These are phyloP conservation scores for Drosophila percnosoma DNA, from an alignment of 2,888 invertebrate species.

Conservation along the genomic window DNA sequence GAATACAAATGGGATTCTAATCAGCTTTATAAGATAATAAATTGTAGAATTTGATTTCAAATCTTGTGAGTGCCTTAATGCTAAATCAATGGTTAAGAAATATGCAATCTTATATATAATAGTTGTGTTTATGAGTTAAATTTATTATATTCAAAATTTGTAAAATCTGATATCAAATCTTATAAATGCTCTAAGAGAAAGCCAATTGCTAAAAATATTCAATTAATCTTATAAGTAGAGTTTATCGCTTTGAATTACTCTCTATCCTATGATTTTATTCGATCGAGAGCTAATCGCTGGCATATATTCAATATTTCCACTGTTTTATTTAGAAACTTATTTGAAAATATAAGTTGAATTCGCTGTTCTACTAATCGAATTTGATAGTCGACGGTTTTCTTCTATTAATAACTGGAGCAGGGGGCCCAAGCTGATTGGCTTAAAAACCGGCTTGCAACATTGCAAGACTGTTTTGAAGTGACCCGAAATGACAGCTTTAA, in stretches of 20 bases:
- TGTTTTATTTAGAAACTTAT: background rate
- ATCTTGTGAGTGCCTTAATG: background rate
- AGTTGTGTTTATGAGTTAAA: background rate
- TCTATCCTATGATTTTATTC: background rate
- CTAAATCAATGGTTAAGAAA: background rate
- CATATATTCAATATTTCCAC: background rate
- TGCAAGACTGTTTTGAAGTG: background rate
- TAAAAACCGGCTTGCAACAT: background rate
- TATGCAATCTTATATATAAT: background rate
- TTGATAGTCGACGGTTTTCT: background rate
- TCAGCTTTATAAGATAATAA: background rate
- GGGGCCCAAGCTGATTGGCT: background rate
- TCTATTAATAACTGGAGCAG: background rate
- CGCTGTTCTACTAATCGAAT: background rate
- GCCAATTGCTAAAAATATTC: background rate
- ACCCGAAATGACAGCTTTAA: background rate
- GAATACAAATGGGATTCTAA: background rate
- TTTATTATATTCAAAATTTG: too few relatives aligned
- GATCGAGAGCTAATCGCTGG: background rate
- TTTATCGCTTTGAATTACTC: background rate
- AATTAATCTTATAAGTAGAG: rapidly evolving
- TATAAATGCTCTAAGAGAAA: background rate
- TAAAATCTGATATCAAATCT: background rate
- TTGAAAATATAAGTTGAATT: background rate
- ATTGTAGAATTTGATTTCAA: background rate